Conservation (phyloP, 2,888 invertebrate species). For the Automeris io region DNA sequence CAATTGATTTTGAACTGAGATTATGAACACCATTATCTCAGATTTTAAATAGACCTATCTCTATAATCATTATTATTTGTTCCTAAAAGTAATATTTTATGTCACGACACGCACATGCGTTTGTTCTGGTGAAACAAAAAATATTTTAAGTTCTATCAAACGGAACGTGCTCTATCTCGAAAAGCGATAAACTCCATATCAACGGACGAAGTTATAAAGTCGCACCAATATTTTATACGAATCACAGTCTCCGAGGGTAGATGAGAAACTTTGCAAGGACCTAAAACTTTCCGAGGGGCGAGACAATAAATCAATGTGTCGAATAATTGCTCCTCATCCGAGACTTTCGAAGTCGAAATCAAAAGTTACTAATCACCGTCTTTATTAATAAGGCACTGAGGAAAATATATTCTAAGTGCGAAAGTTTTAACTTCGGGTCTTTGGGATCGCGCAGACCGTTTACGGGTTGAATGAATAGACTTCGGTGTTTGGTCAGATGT, state of each 20-base stretch:
- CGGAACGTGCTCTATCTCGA: slow-evolving; percentile 30
- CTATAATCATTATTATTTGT: no score
- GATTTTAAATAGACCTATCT: no score
- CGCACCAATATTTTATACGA: slow-evolving; percentile 20
- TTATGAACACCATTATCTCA: no score
- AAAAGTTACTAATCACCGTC: slow-evolving; percentile 70
- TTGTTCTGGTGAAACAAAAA: no score
- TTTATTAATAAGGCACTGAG: slow-evolving; percentile 56
- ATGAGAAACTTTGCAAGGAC: slow-evolving; percentile 14
- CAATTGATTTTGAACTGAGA: no score
- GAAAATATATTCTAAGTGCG: slow-evolving; percentile 12
- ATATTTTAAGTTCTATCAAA: slow-evolving; percentile 5
- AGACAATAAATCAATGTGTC: slow-evolving; percentile 75
- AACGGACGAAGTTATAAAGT: slow-evolving; percentile 42
- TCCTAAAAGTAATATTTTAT: no score
- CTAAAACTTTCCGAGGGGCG: slow-evolving; percentile 27
- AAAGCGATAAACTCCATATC: slow-evolving; percentile 42
- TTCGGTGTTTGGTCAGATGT: slow-evolving; percentile 2
- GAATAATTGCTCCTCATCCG: slow-evolving; percentile 68
- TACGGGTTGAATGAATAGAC: slow-evolving; percentile 4
- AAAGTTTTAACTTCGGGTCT: slow-evolving; percentile 17
- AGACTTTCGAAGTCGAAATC: slow-evolving; percentile 52
- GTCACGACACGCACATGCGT: no score
- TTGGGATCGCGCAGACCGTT: slow-evolving; percentile 9
- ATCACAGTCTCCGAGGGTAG: slow-evolving; percentile 11